These are phyloP conservation scores for Tenthredo livida DNA, from an alignment of 2,888 invertebrate species.

Conservation along the genomic window DNA sequence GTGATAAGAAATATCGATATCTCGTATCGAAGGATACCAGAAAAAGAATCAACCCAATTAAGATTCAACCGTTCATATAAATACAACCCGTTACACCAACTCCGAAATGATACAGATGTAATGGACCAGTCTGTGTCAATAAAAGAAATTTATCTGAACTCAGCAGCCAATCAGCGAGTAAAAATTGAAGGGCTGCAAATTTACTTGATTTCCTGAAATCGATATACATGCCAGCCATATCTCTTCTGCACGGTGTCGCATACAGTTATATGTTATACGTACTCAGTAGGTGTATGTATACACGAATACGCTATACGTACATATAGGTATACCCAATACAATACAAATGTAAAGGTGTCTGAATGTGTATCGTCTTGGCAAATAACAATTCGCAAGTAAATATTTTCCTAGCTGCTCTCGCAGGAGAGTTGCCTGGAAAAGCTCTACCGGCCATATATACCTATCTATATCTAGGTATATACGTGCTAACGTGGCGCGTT, in stretches of 20 bases:
- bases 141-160: neutral
- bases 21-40: neutral
- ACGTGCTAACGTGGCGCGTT: constrained; percentile 48
- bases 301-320: neutral
- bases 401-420: constrained; percentile 35
- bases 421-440: neutral
- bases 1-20: constrained; percentile 34
- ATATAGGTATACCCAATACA: neutral
- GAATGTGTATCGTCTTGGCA: constrained; percentile 18
- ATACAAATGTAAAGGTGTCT: neutral
- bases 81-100: neutral
- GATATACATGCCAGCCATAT: neutral
- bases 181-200: neutral
- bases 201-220: neutral
- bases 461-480: neutral
- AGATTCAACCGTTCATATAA: neutral
- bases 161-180: neutral
- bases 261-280: neutral
- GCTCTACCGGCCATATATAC: neutral
- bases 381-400: constrained; percentile 36
- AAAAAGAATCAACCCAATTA: constrained; percentile 3
- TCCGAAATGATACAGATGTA: neutral
- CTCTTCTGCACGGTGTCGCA: neutral
- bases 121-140: neutral
- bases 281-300: neutral